These are phyloP conservation scores for Chrysina gloriosa DNA, from an alignment of 2,888 invertebrate genomes.

Conservation along the genomic window DNA sequence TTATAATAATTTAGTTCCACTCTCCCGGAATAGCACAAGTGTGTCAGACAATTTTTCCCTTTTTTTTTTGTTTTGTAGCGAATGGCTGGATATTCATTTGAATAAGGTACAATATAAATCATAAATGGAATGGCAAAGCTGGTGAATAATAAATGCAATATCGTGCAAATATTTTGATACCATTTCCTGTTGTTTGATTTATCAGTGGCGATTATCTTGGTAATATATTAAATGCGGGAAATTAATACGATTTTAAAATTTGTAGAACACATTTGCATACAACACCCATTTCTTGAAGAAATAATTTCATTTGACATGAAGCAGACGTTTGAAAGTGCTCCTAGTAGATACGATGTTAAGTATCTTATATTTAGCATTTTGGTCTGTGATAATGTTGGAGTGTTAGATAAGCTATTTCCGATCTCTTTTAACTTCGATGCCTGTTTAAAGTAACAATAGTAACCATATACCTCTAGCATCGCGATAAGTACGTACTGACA, in stretches of 20 bases:
- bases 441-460: too few relatives aligned
- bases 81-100: constrained; percentile 10
- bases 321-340: too few relatives aligned
- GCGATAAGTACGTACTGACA: constrained; percentile 5
- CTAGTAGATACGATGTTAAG: too few relatives aligned
- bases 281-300: too few relatives aligned
- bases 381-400: too few relatives aligned
- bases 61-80: constrained; percentile 6
- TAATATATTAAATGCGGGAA: background rate
- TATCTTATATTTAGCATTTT: too few relatives aligned
- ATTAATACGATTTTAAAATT: background rate
- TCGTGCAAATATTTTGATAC: constrained; percentile 12
- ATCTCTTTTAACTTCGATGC: too few relatives aligned
- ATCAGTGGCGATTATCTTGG: background rate
- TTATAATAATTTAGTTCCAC: constrained; percentile 35
- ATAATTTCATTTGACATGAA: too few relatives aligned
- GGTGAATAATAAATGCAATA: constrained; percentile 20
- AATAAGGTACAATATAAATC: constrained; percentile 10
- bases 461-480: too few relatives aligned
- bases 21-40: constrained; percentile 14
- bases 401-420: too few relatives aligned
- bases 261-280: background rate
- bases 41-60: constrained; percentile 4
- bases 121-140: constrained; percentile 4
- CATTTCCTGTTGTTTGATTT: constrained; percentile 14